phyloP scores from a whole-genome alignment of 2,113 vertebrate genomes.

The Epinephelus lanceolatus region DNA sequence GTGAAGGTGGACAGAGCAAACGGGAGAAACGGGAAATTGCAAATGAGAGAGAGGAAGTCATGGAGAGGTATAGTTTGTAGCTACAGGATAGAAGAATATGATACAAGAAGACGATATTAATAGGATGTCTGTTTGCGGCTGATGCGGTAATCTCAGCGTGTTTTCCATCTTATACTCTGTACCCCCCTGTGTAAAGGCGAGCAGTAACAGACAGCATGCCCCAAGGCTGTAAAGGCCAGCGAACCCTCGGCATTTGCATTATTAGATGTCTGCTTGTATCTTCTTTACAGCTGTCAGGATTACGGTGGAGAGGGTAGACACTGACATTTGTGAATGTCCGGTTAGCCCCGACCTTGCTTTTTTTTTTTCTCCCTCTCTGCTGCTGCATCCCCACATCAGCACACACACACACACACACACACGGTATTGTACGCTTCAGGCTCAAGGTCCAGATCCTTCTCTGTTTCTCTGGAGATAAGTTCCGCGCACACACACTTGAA shows the following conservation, averaged over 20 bases:
- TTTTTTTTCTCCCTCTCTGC: no score
- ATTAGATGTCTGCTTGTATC: conserved; percentile 73
- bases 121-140: background rate
- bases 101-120: conserved; percentile 17
- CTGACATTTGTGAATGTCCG: conserved; percentile 69
- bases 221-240: conserved; percentile 64
- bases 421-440: background rate
- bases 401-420: conserved; percentile 15
- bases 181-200: conserved; percentile 26
- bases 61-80: conserved; percentile 18
- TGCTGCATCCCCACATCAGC: conserved; percentile 9
- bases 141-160: background rate
- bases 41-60: conserved; percentile 45
- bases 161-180: background rate
- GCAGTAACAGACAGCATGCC: conserved; percentile 55
- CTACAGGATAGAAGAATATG: conserved; percentile 46
- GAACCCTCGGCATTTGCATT: conserved; percentile 74
- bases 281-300: conserved; percentile 66
- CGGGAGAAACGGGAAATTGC: conserved; percentile 33
- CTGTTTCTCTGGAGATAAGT: conserved; percentile 40
- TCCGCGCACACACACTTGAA: background rate
- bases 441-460: background rate
- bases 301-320: conserved; percentile 41
- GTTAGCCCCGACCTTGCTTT: conserved; percentile 25
- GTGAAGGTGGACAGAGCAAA: conserved; percentile 49